Evolutionary conservation across 2,113 vertebrate species (phyloP).

Genomic region (Bubo bubo): DNA sequence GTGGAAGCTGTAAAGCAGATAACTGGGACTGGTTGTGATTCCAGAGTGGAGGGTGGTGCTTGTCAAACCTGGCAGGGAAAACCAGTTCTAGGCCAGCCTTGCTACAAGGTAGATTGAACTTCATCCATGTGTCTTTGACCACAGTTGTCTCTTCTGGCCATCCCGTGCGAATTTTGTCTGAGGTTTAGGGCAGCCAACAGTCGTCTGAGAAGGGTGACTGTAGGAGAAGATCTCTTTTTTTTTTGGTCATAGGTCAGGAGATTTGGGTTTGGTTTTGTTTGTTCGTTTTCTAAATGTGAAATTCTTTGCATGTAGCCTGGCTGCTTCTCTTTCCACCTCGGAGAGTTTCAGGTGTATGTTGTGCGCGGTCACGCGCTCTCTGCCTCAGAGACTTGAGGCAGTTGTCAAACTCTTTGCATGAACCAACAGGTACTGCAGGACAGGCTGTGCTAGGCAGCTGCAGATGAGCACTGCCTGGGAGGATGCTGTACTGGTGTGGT

Average conservation of each 20-base stretch:
- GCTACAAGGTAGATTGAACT: too few relatives aligned
- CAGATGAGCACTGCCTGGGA: neutral
- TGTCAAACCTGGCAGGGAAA: neutral
- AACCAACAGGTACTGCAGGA: accelerated
- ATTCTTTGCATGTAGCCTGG: accelerated
- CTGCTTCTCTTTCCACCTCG: accelerated
- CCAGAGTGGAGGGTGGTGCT: accelerated
- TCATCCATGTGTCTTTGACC: accelerated
- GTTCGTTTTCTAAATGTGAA: neutral
- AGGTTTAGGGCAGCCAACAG: neutral
- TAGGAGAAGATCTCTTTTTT: neutral
- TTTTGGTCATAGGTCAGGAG: neutral
- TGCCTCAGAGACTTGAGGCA: accelerated
- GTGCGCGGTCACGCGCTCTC: accelerated
- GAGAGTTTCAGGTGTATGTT: accelerated
- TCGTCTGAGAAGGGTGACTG: neutral
- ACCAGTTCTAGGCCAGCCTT: neutral
- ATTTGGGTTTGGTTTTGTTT: neutral
- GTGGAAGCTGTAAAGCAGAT: neutral
- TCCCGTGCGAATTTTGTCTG: accelerated
- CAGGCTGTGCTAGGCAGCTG: neutral
- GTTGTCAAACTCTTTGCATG: accelerated
- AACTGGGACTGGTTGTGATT: accelerated
- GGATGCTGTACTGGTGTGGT: accelerated
- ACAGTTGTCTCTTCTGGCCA: neutral